Evolutionary conservation across 2,888 invertebrate species (phyloP), one percentile per base, ranked within the genome.

Genomic region (Zygogramma bicolorata): DNA sequence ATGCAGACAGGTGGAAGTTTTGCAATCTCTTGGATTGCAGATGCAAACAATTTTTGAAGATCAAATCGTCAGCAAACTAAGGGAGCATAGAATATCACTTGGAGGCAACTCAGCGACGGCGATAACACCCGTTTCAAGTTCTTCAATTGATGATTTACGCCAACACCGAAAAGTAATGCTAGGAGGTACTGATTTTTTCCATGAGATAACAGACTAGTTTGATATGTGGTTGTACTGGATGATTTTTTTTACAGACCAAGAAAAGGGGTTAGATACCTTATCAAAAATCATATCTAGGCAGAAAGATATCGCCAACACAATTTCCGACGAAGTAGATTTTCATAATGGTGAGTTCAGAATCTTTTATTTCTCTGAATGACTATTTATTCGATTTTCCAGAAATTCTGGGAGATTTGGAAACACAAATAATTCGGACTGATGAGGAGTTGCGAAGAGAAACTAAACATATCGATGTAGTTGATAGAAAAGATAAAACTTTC

Each of bases 211-310:
- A 1, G 7, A 18, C 6, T 42, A 15, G 40, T 42, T 20, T 10
- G 8, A 8, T 40, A n/a, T 65, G 40, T 59, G 40, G n/a, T 65
- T 0, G n/a, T 38, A 63, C 46, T 62, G 42, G 10, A 69, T 62
- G 62, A 22, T 60, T 60, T 25, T 38, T 65, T 27, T 87, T 87
- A 65, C 83, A 91, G 93, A 93, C 75, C 95, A 96, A 89, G 93
- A 96, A 82, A 87, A 89, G 75, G 95, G 95, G 0, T 87, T 96
- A 29, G 94, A 95, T 72, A 91, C 90, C 65, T 87, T 95, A 58
- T 92, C 93, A 0, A 90, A 92, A 83, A 93, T 94, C 4, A 92
- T 95, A 70, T 90, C 92, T 0, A 88, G 94, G 5, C 95, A 95
- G 83, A 94, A 94, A 81, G 88, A 92, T 79, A 91, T 95, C 81